These are phyloP conservation scores for Ichneumon xanthorius DNA, from an alignment of 2,888 invertebrate genomes.

Conservation along the genomic window DNA sequence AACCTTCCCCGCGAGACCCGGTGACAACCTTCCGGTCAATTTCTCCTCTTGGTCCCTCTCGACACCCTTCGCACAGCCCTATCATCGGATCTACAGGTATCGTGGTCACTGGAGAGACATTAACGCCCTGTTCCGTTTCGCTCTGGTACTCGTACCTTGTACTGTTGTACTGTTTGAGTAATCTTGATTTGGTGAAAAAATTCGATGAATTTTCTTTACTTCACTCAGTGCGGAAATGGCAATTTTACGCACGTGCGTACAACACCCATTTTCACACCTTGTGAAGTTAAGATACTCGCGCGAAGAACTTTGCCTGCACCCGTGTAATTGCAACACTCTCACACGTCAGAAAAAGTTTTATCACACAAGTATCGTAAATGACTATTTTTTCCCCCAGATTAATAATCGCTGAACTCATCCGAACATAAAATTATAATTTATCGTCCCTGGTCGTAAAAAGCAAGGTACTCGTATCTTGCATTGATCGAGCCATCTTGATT, in stretches of 20 bases:
- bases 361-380: too few relatives aligned
- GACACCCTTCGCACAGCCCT: constrained; percentile 35
- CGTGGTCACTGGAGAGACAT: constrained; percentile 11
- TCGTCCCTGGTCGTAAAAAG: too few relatives aligned
- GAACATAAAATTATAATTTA: too few relatives aligned
- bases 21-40: constrained; percentile 77
- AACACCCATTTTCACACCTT: too few relatives aligned
- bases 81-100: constrained; percentile 70
- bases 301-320: too few relatives aligned
- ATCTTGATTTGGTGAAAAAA: not conserved
- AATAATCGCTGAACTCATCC: too few relatives aligned
- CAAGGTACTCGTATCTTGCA: not conserved
- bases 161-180: not conserved
- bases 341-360: too few relatives aligned
- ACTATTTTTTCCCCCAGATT: too few relatives aligned
- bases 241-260: too few relatives aligned
- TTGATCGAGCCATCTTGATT: not conserved
- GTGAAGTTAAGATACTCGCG: too few relatives aligned
- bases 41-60: constrained; percentile 70
- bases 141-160: not conserved
- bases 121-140: not conserved
- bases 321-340: too few relatives aligned
- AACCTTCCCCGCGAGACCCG: constrained; percentile 74
- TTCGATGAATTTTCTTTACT: not conserved
- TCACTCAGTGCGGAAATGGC: too few relatives aligned